These are phyloP conservation scores for Heliconius hortense DNA, from an alignment of 2,888 invertebrate genomes.

Conservation along the genomic window DNA sequence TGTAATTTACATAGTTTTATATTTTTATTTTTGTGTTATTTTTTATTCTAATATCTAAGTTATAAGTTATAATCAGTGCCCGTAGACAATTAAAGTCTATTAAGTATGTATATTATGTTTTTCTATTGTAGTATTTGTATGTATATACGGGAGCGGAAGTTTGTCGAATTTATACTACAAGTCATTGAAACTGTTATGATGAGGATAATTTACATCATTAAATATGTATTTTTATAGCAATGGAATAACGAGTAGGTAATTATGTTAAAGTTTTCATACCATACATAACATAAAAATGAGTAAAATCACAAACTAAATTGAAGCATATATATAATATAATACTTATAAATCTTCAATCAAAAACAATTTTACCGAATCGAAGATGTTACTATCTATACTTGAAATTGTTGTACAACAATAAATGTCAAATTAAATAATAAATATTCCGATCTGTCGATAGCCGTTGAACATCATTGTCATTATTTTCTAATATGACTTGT, in stretches of 20 bases:
- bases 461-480: slow-evolving; percentile 21
- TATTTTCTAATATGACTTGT: slow-evolving; percentile 30
- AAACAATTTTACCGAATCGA: background rate
- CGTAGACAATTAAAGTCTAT: background rate
- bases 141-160: slow-evolving; percentile 14
- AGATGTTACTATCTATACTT: background rate
- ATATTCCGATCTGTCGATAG: background rate
- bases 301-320: background rate
- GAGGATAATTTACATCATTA: slow-evolving; percentile 10
- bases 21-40: too few relatives aligned
- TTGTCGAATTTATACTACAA: slow-evolving; percentile 7
- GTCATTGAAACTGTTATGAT: slow-evolving; percentile 8
- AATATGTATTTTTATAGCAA: slow-evolving; percentile 1
- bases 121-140: background rate
- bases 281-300: background rate
- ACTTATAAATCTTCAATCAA: background rate
- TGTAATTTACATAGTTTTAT: too few relatives aligned
- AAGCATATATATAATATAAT: background rate
- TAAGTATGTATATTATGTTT: background rate
- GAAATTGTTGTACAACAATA: too few relatives aligned
- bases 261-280: background rate
- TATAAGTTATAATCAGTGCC: background rate
- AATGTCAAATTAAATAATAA: background rate
- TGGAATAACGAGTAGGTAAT: background rate
- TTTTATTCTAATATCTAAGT: background rate